Evolutionary conservation across 2,113 vertebrate genomes (phyloP).

Genomic region (Himantopus leucocephalus): DNA sequence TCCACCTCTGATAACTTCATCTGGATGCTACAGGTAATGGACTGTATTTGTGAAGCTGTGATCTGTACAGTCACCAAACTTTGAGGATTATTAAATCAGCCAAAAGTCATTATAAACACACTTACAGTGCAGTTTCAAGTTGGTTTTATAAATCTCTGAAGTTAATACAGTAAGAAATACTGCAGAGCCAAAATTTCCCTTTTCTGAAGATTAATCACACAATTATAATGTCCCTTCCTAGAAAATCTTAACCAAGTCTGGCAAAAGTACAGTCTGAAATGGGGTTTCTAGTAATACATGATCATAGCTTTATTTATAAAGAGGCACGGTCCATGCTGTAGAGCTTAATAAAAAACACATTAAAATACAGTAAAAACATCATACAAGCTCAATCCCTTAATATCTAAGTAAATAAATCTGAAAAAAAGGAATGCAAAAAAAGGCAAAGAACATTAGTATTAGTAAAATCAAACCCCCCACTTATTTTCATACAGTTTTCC

Average conservation of each 20-base stretch:
- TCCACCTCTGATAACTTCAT: conserved; percentile 41
- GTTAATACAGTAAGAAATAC: conserved; percentile 47
- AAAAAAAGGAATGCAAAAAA: neutral
- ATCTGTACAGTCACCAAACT: conserved; percentile 33
- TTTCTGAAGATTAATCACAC: conserved; percentile 62
- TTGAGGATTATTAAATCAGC: conserved; percentile 63
- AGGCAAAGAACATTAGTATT: neutral
- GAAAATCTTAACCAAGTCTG: conserved; percentile 33
- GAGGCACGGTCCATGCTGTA: neutral
- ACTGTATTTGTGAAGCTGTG: conserved; percentile 24
- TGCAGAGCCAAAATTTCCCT: conserved; percentile 28
- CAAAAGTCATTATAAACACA: conserved; percentile 60
- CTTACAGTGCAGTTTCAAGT: conserved; percentile 46
- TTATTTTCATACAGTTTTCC: neutral
- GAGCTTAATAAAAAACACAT: conserved; percentile 31
- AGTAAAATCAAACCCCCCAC: neutral
- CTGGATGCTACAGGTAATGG: conserved; percentile 47
- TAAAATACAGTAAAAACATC: conserved; percentile 38
- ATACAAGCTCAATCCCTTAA: neutral
- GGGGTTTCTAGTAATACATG: conserved; percentile 31
- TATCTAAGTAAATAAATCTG: neutral
- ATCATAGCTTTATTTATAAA: conserved; percentile 24
- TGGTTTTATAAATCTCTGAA: conserved; percentile 54
- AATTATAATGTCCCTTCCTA: conserved; percentile 46
- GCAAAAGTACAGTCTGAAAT: conserved; percentile 45